Conservation (phyloP, 2,113 vertebrate genomes). For the Isurus oxyrinchus region DNA sequence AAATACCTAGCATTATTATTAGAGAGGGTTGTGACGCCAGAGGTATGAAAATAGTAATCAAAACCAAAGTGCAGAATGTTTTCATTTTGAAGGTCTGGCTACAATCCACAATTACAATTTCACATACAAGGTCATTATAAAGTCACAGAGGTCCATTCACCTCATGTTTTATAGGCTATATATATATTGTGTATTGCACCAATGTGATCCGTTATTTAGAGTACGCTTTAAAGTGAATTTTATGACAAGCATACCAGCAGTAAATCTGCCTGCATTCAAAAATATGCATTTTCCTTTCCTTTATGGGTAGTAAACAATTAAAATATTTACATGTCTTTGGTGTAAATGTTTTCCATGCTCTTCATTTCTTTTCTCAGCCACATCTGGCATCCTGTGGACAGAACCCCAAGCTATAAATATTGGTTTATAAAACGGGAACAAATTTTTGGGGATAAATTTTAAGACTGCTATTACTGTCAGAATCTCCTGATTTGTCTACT, state of each 20-base stretch:
- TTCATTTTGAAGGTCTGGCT: neutral
- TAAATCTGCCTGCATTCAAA: neutral
- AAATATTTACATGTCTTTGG: neutral
- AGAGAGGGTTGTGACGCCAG: neutral
- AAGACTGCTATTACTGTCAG: neutral
- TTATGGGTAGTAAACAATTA: neutral
- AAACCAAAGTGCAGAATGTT: neutral
- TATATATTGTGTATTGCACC: neutral
- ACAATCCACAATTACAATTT: conserved; percentile 12
- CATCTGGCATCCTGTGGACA: neutral
- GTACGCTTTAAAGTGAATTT: neutral
- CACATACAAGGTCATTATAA: neutral
- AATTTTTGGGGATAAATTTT: neutral
- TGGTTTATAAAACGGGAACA: neutral
- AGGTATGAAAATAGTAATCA: neutral
- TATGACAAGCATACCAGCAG: neutral
- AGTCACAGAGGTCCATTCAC: neutral
- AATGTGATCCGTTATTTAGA: neutral
- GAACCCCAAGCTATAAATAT: neutral
- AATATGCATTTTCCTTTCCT: neutral
- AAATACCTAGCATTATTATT: neutral
- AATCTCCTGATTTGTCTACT: neutral
- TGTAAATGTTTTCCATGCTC: neutral
- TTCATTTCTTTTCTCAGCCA: neutral
- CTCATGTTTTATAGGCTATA: neutral